These are phyloP conservation scores for Ascaphus truei DNA, from an alignment of 2,113 vertebrate genomes.

Conservation along the genomic window DNA sequence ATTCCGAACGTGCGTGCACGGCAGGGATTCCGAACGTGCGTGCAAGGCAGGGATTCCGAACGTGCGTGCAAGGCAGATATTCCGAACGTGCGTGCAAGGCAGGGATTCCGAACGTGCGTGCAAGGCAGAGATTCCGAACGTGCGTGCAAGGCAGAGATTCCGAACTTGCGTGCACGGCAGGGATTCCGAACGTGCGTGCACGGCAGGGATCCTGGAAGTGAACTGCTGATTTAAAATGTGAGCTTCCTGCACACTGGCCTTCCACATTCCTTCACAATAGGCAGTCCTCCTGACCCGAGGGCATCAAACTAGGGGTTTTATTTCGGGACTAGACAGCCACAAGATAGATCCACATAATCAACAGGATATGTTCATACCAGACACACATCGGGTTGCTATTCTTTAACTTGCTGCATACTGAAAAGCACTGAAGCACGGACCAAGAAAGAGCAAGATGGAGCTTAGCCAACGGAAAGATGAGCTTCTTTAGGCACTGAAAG, in stretches of 20 bases:
- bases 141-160: too few relatives aligned
- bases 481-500: too few relatives aligned
- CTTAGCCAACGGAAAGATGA: not conserved
- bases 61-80: too few relatives aligned
- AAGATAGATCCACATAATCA: constrained; percentile 21
- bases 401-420: not conserved
- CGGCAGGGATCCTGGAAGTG: not conserved
- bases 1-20: too few relatives aligned
- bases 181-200: too few relatives aligned
- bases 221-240: constrained; percentile 12
- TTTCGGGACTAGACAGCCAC: constrained; percentile 6
- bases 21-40: too few relatives aligned
- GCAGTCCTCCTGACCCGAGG: not conserved
- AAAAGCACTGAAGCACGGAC: not conserved
- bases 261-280: not conserved
- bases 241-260: constrained; percentile 22
- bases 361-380: constrained; percentile 24
- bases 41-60: too few relatives aligned
- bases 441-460: not conserved
- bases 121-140: too few relatives aligned
- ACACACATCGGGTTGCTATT: constrained; percentile 27
- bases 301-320: not conserved
- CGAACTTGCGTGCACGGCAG: too few relatives aligned
- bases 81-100: too few relatives aligned
- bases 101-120: too few relatives aligned